phyloP scores from a whole-genome alignment of 2,888 invertebrate genomes.

The Eumacrocentrus americanus region DNA sequence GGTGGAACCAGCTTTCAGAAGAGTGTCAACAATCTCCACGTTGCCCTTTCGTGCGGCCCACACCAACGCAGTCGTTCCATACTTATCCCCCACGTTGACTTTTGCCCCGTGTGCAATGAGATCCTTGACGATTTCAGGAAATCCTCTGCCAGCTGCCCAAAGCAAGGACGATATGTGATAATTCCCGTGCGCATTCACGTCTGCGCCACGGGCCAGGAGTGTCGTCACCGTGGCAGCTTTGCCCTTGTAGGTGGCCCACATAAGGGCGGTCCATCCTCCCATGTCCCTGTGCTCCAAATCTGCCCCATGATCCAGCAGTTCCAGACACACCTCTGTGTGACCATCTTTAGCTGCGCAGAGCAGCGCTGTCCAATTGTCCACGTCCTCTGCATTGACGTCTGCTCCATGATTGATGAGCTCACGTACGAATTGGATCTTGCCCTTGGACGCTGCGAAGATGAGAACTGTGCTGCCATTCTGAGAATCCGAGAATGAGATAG shows the following conservation, averaged over 20 bases:
- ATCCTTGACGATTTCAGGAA: conserved; percentile 82
- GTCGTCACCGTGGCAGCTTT: conserved; percentile 76
- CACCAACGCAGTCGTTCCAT: conserved; percentile 93
- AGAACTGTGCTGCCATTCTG: conserved; percentile 94
- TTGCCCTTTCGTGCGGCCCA: conserved; percentile 96
- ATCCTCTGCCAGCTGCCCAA: conserved; percentile 95
- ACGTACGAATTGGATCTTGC: conserved; percentile 81
- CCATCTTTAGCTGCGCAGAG: conserved; percentile 91
- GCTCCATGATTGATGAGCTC: conserved; percentile 88
- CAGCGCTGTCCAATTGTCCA: conserved; percentile 93
- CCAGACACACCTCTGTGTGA: conserved; percentile 78
- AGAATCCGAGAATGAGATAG: too few relatives aligned
- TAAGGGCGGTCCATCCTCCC: conserved; percentile 95
- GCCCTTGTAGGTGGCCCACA: conserved; percentile 98
- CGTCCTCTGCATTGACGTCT: conserved; percentile 89
- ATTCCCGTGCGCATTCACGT: conserved; percentile 94
- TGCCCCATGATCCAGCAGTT: conserved; percentile 84
- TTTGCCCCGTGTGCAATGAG: conserved; percentile 88
- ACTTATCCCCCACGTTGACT: conserved; percentile 94
- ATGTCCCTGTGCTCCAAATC: conserved; percentile 86
- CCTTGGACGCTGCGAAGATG: conserved; percentile 88
- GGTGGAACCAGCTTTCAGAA: conserved; percentile 85
- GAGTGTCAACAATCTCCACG: conserved; percentile 78
- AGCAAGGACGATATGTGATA: conserved; percentile 91
- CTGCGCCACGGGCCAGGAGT: conserved; percentile 85